Percentiles rank a stretch among this genome's conserved stretches.
phyloP scores from a whole-genome alignment of 2,113 vertebrate genomes.

The Entosphenus tridentatus region DNA sequence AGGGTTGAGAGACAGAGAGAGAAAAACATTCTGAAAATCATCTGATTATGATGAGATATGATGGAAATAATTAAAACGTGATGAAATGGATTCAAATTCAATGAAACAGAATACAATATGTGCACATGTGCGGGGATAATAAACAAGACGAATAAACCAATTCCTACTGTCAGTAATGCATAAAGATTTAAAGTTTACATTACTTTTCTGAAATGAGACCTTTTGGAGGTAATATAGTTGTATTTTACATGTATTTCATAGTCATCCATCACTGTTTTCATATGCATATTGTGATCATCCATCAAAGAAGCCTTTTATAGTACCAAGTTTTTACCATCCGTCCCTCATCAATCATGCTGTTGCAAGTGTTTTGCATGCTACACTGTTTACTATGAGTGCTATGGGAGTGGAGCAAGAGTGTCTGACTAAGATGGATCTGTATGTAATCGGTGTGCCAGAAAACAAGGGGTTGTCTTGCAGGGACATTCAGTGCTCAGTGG shows the following conservation, averaged over 20 bases:
- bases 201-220: not conserved
- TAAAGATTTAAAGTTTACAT: too few species aligned
- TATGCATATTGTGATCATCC: constrained; percentile 7
- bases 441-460: constrained; percentile 3
- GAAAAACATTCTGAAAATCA: not conserved
- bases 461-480: constrained; percentile 5
- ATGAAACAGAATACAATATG: not conserved
- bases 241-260: constrained; percentile 6
- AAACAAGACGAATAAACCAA: not conserved
- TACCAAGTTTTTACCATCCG: constrained; percentile 6
- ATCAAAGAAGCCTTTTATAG: constrained; percentile 5
- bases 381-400: not conserved
- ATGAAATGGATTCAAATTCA: not conserved
- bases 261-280: constrained; percentile 7
- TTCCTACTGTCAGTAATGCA: too few species aligned
- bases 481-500: not conserved
- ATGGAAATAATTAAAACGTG: not conserved
- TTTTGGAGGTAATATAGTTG: constrained; percentile 6
- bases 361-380: constrained; percentile 2
- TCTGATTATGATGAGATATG: not conserved
- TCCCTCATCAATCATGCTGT: constrained; percentile 5
- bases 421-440: constrained; percentile 5
- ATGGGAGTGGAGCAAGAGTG: not conserved
- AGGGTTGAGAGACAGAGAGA: too few species aligned
- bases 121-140: not conserved